Evolutionary conservation across 1,140 invertebrate genomes (phyloP), one percentile per base, ranked within the genome.

Genomic region (Spodoptera litura): DNA sequence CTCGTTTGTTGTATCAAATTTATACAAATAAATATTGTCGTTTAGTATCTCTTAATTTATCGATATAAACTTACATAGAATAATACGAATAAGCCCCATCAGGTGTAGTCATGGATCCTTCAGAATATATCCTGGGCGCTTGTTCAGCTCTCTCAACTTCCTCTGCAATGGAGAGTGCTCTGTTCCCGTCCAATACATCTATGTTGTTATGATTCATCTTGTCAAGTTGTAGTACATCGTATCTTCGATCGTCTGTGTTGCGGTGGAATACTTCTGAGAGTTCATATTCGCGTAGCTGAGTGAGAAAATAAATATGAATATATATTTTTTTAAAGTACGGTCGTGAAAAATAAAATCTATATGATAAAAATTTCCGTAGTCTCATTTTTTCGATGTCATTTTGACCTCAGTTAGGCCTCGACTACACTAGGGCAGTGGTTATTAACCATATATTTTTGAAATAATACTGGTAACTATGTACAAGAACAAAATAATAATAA

Each of bases 221-320:
- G 83, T 96, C 95, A 83, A 97, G 95, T 82, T 96, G 96, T 31
- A 98, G 92, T 70, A 96, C 96, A 83, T 97, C 97, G 95, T 97
- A 98, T 92, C 96, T 96, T 85, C 96, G 96, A 86, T 97, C 97
- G 89, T 97, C 97, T 90, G 97, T 97, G 76, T 95, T 92, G 84
- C 97, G 96, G 93, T 98, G 97, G 91, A 98, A 98, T 78, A 97
- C 97, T 95, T 98, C 97, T 81, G 97, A 97, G 81, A 98, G 93
- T 91, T 98, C 97, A 94, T 98, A 98, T 94, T 98, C 97, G 86
- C 97, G 97, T 73, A 98, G 94, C 98, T 98, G 82, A 44, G 52
- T 52, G 44, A 38, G 80, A 66, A 53, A 74, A 51, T 31, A 9
- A 27, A 27, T 8, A 10, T 59, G 27, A 31, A 6, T 20, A 20